Conservation (phyloP, 1,140 invertebrate species). For the Trinorchestia longiramus region DNA sequence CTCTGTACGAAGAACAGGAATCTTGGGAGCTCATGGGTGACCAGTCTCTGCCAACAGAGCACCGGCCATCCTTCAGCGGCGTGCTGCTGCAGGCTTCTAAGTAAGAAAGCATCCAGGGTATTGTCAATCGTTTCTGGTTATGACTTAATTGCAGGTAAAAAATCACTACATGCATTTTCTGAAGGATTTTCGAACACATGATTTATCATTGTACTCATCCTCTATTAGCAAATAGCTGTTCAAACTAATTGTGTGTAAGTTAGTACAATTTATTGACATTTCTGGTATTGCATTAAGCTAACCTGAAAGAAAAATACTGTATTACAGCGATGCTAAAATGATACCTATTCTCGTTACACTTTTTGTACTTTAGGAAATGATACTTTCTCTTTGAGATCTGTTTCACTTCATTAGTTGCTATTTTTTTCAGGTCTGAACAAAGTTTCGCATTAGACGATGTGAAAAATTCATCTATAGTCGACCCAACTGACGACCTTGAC, state of each 20-base stretch:
- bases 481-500: neutral
- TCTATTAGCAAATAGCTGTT: neutral
- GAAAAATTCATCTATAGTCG: neutral
- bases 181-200: neutral
- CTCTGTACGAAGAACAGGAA: constrained; percentile 39
- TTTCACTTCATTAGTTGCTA: neutral
- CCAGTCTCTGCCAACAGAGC: neutral
- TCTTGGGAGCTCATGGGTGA: constrained; percentile 34
- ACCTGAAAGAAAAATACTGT: neutral
- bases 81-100: neutral
- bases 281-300: no score
- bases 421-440: neutral
- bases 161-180: neutral
- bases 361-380: neutral
- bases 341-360: neutral
- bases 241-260: neutral
- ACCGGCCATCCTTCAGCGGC: neutral
- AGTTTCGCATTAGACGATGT: neutral
- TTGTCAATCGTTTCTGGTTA: no score
- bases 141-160: neutral
- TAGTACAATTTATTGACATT: neutral
- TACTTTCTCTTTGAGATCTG: neutral
- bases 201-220: neutral
- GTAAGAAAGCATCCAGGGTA: neutral
- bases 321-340: neutral